Conservation (phyloP, 1,140 invertebrate species). For the Panagrolaimus sp. region DNA sequence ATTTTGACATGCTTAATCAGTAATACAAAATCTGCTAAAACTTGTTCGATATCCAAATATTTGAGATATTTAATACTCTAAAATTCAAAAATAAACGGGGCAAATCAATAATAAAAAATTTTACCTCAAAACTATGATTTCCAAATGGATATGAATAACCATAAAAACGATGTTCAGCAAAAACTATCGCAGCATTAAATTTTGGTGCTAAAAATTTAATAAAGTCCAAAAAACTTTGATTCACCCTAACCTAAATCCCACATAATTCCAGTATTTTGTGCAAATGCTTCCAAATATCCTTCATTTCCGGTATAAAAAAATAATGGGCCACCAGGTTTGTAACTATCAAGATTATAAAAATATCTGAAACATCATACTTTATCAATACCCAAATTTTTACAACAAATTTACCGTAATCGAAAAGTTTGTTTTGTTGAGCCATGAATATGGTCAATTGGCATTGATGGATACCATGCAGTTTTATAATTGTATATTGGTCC, state of each 20-base stretch:
- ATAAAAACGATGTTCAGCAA: conserved; percentile 92
- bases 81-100: conserved; percentile 25
- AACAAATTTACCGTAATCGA: conserved; percentile 32
- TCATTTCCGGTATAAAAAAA: conserved; percentile 89
- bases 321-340: conserved; percentile 62
- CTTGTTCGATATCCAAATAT: conserved; percentile 55
- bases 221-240: conserved; percentile 21
- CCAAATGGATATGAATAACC: conserved; percentile 74
- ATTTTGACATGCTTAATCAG: conserved; percentile 71
- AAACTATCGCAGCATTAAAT: conserved; percentile 77
- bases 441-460: conserved; percentile 69
- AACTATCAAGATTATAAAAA: too few species aligned
- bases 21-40: conserved; percentile 9
- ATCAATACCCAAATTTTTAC: background rate
- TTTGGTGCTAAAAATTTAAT: conserved; percentile 81
- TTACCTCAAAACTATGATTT: conserved; percentile 73
- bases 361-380: too few species aligned
- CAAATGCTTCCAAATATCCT: conserved; percentile 78
- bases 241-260: conserved; percentile 16
- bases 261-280: conserved; percentile 70
- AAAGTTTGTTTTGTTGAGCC: conserved; percentile 68
- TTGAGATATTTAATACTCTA: conserved; percentile 33
- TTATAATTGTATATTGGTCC: conserved; percentile 6
- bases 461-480: background rate
- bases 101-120: too few species aligned